phyloP scores from a whole-genome alignment of 2,113 vertebrate species.

The rat (Rattus norvegicus) region GRCr8 NC_086023.1:96860501-96861000 shows the following conservation, averaged over 20 bases:
- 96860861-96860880: slow-evolving; percentile 25
- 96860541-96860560: not conserved
- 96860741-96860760: not conserved
- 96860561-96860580: slow-evolving; percentile 22
- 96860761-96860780: slow-evolving; percentile 12
- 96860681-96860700: not conserved
- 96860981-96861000: slow-evolving; percentile 45
- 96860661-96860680: slow-evolving; percentile 15
- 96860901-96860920: slow-evolving; percentile 48
- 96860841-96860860: not conserved
- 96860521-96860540: not conserved
- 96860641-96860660: not conserved
- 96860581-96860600: not conserved
- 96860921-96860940: slow-evolving; percentile 31
- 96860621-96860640: not conserved
- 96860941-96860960: slow-evolving; percentile 16
- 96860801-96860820: not conserved
- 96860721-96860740: not conserved
- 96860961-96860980: slow-evolving; percentile 58
- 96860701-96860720: not conserved
- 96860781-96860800: slow-evolving; percentile 4
- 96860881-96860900: not conserved
- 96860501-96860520: not conserved
- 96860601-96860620: not conserved
- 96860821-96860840: not conserved